These are phyloP conservation scores for Falco columbarius DNA, from an alignment of 2,797 vertebrate species.

Conservation along the genomic window DNA sequence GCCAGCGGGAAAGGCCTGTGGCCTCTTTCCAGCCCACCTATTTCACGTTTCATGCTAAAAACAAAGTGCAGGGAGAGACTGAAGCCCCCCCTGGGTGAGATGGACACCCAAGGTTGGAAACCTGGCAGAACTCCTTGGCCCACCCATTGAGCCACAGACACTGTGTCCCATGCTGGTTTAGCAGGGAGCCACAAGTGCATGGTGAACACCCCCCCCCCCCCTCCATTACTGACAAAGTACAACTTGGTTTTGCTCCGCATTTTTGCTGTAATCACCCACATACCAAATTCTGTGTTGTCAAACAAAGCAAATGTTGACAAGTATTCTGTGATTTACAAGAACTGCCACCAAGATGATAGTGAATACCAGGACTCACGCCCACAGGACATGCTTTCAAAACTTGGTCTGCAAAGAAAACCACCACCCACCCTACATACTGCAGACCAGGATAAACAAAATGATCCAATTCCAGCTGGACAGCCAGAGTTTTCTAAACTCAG, in stretches of 20 bases:
- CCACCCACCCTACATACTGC: accelerated
- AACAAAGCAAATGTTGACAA: background rate
- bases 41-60: background rate
- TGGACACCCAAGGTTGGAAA: background rate
- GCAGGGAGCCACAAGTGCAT: accelerated
- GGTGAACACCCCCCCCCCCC: background rate
- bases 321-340: background rate
- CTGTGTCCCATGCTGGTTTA: accelerated
- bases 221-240: accelerated
- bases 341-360: accelerated
- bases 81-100: too few relatives aligned
- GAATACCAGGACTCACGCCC: background rate
- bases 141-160: background rate
- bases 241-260: accelerated
- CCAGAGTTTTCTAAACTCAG: background rate
- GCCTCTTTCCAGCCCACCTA: accelerated
- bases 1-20: background rate
- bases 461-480: background rate
- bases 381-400: background rate
- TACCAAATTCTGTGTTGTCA: background rate
- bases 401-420: background rate
- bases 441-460: background rate
- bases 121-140: accelerated
- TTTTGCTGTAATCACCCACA: background rate
- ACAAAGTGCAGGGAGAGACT: background rate